phyloP scores from a whole-genome alignment of 2,888 invertebrate species.

The Polymixis flavicincta region DNA sequence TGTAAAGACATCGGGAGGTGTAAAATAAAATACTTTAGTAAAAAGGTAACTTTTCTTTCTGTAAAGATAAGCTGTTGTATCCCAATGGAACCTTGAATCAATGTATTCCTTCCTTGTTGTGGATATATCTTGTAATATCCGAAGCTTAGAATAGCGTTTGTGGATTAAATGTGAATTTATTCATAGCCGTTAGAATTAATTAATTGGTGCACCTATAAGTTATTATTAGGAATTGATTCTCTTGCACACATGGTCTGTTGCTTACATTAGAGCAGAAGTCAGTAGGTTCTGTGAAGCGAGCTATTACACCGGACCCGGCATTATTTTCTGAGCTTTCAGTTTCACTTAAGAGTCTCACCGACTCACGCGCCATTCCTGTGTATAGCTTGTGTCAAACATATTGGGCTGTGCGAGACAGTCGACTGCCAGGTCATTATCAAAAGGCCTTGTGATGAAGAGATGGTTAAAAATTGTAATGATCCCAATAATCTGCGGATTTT shows the following conservation, averaged over 20 bases:
- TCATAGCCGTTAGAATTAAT: slow-evolving; percentile 78
- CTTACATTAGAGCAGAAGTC: slow-evolving; percentile 61
- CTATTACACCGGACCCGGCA: slow-evolving; percentile 59
- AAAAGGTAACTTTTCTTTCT: slow-evolving; percentile 82
- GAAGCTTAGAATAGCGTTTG: slow-evolving; percentile 75
- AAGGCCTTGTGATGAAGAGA: slow-evolving; percentile 77
- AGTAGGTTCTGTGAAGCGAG: slow-evolving; percentile 68
- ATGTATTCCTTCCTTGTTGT: slow-evolving; percentile 70
- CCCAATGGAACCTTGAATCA: slow-evolving; percentile 72
- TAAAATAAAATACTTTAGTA: slow-evolving; percentile 88
- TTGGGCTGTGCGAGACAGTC: slow-evolving; percentile 61
- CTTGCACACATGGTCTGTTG: slow-evolving; percentile 76
- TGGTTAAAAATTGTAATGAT: slow-evolving; percentile 74
- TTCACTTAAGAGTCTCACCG: slow-evolving; percentile 4
- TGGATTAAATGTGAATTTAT: slow-evolving; percentile 78
- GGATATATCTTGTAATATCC: slow-evolving; percentile 72
- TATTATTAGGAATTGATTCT: slow-evolving; percentile 81
- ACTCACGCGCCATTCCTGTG: slow-evolving; percentile 49
- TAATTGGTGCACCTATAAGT: slow-evolving; percentile 80
- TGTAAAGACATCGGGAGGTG: slow-evolving; percentile 86
- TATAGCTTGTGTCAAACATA: slow-evolving; percentile 58
- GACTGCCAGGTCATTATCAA: slow-evolving; percentile 64
- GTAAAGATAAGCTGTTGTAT: slow-evolving; percentile 72
- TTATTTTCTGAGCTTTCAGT: slow-evolving; percentile 46
- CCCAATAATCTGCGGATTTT: slow-evolving; percentile 79